Conservation (phyloP, 2,113 vertebrate species). For the Prolemur simus region DNA sequence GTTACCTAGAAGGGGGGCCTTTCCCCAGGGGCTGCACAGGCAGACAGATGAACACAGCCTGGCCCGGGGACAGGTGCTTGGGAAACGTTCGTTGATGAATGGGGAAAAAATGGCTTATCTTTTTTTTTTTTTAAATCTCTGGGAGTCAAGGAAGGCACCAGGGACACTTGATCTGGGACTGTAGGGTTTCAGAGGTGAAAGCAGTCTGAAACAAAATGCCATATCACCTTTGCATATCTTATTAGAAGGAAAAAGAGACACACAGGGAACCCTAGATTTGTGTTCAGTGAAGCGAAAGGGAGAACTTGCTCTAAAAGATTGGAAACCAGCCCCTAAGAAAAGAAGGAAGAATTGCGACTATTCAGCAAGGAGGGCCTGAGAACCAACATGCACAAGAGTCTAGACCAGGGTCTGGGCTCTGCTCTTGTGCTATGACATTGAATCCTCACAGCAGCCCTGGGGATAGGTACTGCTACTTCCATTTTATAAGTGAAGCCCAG, state of each 20-base stretch:
- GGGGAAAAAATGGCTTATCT: neutral
- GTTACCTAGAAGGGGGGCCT: neutral
- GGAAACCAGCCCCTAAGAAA: neutral
- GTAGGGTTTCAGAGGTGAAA: constrained; percentile 42
- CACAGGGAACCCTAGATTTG: neutral
- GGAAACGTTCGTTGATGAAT: neutral
- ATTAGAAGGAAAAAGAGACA: constrained; percentile 10
- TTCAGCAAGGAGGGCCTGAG: neutral
- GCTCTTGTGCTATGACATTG: accelerated
- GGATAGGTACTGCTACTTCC: neutral
- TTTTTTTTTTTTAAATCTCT: neutral
- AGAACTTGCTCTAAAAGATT: neutral
- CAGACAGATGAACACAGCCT: neutral
- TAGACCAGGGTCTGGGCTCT: neutral
- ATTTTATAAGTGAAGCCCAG: neutral
- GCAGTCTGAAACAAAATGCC: neutral
- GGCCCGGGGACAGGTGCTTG: neutral
- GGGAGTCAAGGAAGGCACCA: neutral
- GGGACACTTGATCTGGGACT: constrained; percentile 18
- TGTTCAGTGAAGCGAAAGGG: neutral
- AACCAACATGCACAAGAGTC: neutral
- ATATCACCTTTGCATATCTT: neutral
- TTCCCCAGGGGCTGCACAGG: neutral
- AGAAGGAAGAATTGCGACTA: neutral
- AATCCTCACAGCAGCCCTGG: neutral